A percentile compares a stretch with the other conserved stretches of the same genome.
phyloP scores from a whole-genome alignment of 2,888 invertebrate genomes.

The Mythimna pallens region DNA sequence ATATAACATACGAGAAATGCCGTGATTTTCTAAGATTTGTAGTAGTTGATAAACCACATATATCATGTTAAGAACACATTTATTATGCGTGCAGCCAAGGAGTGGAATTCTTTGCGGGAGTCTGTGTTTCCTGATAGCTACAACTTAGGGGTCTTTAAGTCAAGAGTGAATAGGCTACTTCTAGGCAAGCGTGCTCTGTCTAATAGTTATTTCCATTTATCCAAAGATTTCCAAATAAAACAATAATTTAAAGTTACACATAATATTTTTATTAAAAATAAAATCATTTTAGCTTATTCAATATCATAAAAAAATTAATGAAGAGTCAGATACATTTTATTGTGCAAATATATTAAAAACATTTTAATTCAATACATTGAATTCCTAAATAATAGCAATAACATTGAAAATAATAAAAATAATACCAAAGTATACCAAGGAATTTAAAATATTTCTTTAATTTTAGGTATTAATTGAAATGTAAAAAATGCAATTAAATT shows the following conservation, averaged over 20 bases:
- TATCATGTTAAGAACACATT: no score
- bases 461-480: constrained; percentile 20
- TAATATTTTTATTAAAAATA: constrained; percentile 64
- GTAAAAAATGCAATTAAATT: constrained; percentile 31
- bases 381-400: constrained; percentile 40
- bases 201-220: no score
- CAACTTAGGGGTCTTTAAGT: no score
- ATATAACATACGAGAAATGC: no score
- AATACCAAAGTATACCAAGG: constrained; percentile 10
- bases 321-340: constrained; percentile 43
- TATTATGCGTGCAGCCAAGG: no score
- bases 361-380: constrained; percentile 30
- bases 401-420: constrained; percentile 38
- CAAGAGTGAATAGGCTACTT: no score
- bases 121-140: no score
- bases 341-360: constrained; percentile 52
- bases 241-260: constrained; percentile 45
- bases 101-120: no score
- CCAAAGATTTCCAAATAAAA: constrained; percentile 10
- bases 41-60: no score
- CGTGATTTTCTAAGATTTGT: no score
- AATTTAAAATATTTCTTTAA: constrained; percentile 35
- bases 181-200: no score
- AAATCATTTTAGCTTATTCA: constrained; percentile 53
- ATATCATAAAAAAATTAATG: constrained; percentile 41